Conservation (phyloP, 2,797 vertebrate genomes). For the Okamejei kenojei region DNA sequence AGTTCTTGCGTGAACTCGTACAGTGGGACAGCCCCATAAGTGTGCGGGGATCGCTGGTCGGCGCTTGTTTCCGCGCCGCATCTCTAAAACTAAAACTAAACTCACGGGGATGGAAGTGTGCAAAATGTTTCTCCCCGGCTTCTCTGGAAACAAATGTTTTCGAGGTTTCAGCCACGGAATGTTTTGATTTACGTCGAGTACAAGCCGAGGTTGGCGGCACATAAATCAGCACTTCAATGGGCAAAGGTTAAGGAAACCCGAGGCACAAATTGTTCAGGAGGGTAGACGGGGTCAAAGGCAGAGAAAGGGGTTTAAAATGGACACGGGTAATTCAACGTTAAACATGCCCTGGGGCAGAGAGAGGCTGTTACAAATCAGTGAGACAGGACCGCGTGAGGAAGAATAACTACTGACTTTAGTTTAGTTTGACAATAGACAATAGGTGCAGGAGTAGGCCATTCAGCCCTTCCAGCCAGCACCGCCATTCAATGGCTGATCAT, state of each 20-base stretch:
- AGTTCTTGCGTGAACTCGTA: too few species aligned
- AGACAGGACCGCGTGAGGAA: background rate
- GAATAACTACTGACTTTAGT: background rate
- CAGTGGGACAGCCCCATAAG: too few species aligned
- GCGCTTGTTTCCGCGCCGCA: too few species aligned
- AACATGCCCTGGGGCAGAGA: conserved; percentile 13
- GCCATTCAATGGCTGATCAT: too few species aligned
- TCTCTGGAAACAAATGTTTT: background rate
- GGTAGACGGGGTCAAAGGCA: conserved; percentile 17
- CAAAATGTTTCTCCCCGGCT: background rate
- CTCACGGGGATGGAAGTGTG: background rate
- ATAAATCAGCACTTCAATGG: conserved; percentile 24
- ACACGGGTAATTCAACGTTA: conserved; percentile 20
- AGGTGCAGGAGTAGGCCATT: too few species aligned
- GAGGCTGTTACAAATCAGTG: conserved; percentile 24
- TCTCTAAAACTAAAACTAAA: too few species aligned
- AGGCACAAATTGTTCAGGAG: conserved; percentile 28
- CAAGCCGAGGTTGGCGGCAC: conserved; percentile 10
- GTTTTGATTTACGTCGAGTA: background rate
- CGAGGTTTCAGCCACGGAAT: conserved; percentile 1
- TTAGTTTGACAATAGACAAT: too few species aligned
- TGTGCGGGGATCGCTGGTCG: too few species aligned
- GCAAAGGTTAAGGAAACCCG: conserved; percentile 26
- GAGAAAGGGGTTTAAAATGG: conserved; percentile 11
- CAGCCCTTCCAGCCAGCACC: too few species aligned